Evolutionary conservation across 2,113 vertebrate genomes (phyloP).

Genomic region (Neodontobutis hainanensis): DNA sequence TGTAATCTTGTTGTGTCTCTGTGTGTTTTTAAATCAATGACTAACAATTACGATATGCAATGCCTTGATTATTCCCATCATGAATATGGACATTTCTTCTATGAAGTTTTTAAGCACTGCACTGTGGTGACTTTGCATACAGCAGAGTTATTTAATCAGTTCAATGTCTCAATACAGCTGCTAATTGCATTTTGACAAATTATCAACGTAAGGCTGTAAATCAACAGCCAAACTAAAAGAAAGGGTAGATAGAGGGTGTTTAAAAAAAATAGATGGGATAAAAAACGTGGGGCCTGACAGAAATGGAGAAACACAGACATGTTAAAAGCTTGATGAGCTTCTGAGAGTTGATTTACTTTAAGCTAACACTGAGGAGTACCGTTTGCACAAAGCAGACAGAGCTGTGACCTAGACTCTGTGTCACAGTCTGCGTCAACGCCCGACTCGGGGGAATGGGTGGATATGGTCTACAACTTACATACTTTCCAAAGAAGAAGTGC

Average conservation of each 20-base stretch:
- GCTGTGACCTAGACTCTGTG: not conserved
- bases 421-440: constrained; percentile 12
- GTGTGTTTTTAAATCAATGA: constrained; percentile 29
- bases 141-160: constrained; percentile 40
- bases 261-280: constrained; percentile 34
- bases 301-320: not conserved
- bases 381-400: not conserved
- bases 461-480: constrained; percentile 25
- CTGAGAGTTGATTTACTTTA: constrained; percentile 2
- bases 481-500: constrained; percentile 22
- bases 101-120: not conserved
- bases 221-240: constrained; percentile 43
- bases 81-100: not conserved
- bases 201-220: constrained; percentile 58
- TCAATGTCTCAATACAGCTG: constrained; percentile 37
- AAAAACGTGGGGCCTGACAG: constrained; percentile 20
- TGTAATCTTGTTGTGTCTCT: constrained; percentile 43
- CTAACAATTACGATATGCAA: constrained; percentile 35
- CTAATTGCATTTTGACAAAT: constrained; percentile 75
- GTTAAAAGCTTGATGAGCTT: not conserved
- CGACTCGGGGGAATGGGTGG: constrained; percentile 29
- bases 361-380: not conserved
- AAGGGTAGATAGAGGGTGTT: constrained; percentile 42
- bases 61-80: constrained; percentile 19
- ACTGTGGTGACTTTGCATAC: constrained; percentile 52